Percentiles rank a stretch among this genome's conserved stretches.
phyloP scores from a whole-genome alignment of 1,140 invertebrate genomes.

The Charaxes varanes region DNA sequence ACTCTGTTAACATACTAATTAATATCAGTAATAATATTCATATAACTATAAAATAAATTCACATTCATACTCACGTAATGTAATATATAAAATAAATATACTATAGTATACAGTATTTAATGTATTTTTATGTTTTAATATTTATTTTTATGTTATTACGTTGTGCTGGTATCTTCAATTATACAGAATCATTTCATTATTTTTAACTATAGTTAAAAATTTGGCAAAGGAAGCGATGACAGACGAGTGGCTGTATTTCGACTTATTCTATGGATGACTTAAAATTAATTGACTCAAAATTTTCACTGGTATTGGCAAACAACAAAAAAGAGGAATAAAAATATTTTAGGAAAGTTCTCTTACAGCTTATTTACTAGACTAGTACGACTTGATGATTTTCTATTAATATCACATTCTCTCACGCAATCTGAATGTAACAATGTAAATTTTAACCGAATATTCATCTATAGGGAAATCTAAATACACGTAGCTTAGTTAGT shows the following conservation, averaged over 20 bases:
- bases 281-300: constrained; percentile 70
- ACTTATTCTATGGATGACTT: constrained; percentile 67
- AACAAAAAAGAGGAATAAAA: constrained; percentile 30
- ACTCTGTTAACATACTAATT: constrained; percentile 40
- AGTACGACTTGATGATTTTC: constrained; percentile 38
- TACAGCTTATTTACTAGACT: constrained; percentile 52
- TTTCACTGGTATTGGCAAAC: constrained; percentile 47
- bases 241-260: constrained; percentile 30
- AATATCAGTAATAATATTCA: constrained; percentile 31
- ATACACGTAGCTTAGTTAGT: constrained; percentile 40
- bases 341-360: constrained; percentile 24
- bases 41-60: constrained; percentile 47
- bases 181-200: constrained; percentile 38
- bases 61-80: constrained; percentile 39
- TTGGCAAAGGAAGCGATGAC: constrained; percentile 60
- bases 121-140: constrained; percentile 26
- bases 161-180: constrained; percentile 60
- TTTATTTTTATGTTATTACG: constrained; percentile 43
- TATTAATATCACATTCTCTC: constrained; percentile 48
- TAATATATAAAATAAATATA: constrained; percentile 44
- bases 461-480: constrained; percentile 45
- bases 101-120: constrained; percentile 33
- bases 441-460: constrained; percentile 34
- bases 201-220: constrained; percentile 41
- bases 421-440: constrained; percentile 37